Evolutionary conservation across 2,797 vertebrate species (phyloP).

Genomic region (Psittacula derbiana): DNA sequence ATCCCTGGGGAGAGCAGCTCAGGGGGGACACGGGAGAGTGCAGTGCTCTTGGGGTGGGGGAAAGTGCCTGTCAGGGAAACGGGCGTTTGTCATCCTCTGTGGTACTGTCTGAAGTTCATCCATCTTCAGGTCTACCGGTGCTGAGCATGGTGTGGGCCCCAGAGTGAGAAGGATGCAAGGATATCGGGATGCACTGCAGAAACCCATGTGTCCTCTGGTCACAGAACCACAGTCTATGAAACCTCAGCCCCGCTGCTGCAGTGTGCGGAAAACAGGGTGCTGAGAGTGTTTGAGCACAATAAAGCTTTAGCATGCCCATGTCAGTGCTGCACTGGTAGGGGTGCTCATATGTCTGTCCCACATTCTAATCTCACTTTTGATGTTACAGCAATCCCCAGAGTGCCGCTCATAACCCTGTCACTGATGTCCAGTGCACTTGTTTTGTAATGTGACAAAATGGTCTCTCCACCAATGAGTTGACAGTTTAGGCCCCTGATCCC

Average conservation of each 20-base stretch:
- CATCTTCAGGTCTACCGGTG: not conserved
- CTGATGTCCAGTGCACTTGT: not conserved
- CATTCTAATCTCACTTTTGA: not conserved
- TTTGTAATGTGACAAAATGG: not conserved
- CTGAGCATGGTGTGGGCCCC: accelerated
- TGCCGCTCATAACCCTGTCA: not conserved
- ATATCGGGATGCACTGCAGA: not conserved
- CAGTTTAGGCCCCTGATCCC: not conserved
- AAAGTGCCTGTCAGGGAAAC: accelerated
- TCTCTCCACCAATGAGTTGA: not conserved
- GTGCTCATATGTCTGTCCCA: not conserved
- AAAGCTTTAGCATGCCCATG: not conserved
- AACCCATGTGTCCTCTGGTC: accelerated
- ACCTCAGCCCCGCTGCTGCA: accelerated
- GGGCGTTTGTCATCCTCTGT: no score
- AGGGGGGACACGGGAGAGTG: not conserved
- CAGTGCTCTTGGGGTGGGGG: accelerated
- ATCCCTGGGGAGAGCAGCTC: not conserved
- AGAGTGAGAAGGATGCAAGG: accelerated
- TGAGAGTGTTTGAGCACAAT: accelerated
- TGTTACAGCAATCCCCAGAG: not conserved
- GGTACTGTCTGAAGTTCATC: accelerated
- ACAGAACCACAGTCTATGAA: not conserved
- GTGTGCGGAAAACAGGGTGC: not conserved
- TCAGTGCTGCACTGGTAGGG: not conserved